Base-by-base conservation (phyloP, 2,113 vertebrate genomes). In the Oreochromis aureus region DNA sequence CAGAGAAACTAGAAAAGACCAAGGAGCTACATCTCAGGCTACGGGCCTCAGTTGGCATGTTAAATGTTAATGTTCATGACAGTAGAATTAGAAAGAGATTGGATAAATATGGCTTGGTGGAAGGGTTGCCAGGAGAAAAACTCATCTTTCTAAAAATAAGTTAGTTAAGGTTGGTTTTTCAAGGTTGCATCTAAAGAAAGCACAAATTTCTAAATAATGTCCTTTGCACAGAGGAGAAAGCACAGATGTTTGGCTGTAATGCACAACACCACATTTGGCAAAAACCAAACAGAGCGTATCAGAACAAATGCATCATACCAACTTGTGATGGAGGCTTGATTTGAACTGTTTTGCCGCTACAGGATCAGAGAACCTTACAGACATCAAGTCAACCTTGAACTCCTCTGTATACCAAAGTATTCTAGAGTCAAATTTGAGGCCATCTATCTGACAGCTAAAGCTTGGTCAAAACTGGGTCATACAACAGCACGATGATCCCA, bases 401-500 rank as follows among this genome's bases (percentile, higher is more conserved):
- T 71, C 3, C 13, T 44, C 12, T 71, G n/a, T 71, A 44, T 44
- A 24, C 7, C 66, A 24, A 71, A 46, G 22, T 73, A 73, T 46
- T 46, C n/a, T 73, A 4, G 66, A 73, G 66, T 73, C 66, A 46
- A 27, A 73, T 73, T 44, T 27, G 22, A 73, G 22, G n/a, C 63
- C 63, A 71, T 71, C 22, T 69, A n/a, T 41, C 12, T 5, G 0
- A 41, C 36, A 46, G 66, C 39, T 27, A 73, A 27, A 73, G n/a
- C 39, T 27, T 73, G 39, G 39, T 13, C 66, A 6, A 46, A 44
- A 69, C 34, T 15, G 34, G 63, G 63, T 69, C 63, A 41, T 4
- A 3, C 19, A 44, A 73, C 66, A 6, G 39, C 1, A 69, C 2
- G 6, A 22, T 69, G 63, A 69, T 22, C 34, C 19, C 1, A 0